A percentile compares a stretch with the other conserved stretches of the same genome.
Conservation (phyloP, 2,113 vertebrate species). For the Thamnaconus septentrionalis region DNA sequence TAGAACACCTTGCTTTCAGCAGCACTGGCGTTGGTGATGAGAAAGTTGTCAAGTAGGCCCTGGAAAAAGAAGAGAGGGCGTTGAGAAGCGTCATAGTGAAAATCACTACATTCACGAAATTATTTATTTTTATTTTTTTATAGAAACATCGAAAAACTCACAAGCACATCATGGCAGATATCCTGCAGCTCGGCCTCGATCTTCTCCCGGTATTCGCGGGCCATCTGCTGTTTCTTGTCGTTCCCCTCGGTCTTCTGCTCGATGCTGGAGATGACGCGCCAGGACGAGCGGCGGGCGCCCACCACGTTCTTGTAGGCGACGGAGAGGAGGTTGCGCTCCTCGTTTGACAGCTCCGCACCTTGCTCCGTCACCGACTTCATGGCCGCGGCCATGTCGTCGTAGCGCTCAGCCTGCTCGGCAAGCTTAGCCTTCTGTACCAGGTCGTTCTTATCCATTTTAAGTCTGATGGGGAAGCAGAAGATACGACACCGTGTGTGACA, state of each 20-base stretch:
- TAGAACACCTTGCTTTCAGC: conserved; percentile 99
- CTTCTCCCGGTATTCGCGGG: conserved; percentile 94
- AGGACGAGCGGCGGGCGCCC: conserved; percentile 95
- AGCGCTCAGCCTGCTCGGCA: conserved; percentile 97
- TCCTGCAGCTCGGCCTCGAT: conserved; percentile 93
- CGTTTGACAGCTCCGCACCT: conserved; percentile 91
- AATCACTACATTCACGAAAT: neutral
- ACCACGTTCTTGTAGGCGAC: conserved; percentile 99
- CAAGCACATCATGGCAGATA: conserved; percentile 97
- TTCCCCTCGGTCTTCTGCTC: conserved; percentile 96
- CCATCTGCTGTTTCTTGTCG: conserved; percentile 97
- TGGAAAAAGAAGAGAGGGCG: conserved; percentile 60
- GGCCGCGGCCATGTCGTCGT: conserved; percentile 95
- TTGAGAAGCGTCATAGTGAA: neutral
- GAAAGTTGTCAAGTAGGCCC: conserved; percentile 93
- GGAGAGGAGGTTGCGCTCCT: conserved; percentile 96
- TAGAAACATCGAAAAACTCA: conserved; percentile 63
- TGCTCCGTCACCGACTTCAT: conserved; percentile 97
- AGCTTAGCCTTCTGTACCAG: conserved; percentile 99
- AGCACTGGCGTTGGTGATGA: conserved; percentile 88
- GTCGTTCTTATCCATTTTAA: conserved; percentile 94
- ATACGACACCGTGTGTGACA: neutral
- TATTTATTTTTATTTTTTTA: neutral
- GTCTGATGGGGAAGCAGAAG: conserved; percentile 56
- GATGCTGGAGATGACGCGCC: conserved; percentile 98